These are phyloP conservation scores for Trichonephila clavipes DNA, from an alignment of 1,140 invertebrate genomes.

Conservation along the genomic window DNA sequence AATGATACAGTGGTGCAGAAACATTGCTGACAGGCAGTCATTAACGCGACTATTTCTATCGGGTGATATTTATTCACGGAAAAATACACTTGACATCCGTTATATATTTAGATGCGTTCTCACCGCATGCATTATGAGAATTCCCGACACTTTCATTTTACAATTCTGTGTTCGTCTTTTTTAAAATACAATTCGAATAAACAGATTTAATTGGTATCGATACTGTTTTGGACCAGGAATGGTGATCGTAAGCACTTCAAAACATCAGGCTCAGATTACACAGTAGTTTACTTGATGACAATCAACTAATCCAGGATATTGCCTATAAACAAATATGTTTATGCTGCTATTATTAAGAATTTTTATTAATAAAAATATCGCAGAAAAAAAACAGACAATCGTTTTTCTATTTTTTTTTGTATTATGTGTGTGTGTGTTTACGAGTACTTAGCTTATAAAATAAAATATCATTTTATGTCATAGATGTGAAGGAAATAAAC, in stretches of 20 bases:
- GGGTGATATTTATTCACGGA: conserved; percentile 8
- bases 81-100: conserved; percentile 21
- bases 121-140: background rate
- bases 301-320: too few relatives aligned
- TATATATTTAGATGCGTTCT: background rate
- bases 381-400: too few relatives aligned
- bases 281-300: background rate
- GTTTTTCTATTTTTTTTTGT: too few relatives aligned
- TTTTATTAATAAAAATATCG: too few relatives aligned
- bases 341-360: too few relatives aligned
- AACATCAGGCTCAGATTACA: background rate
- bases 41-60: conserved; percentile 11
- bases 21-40: background rate
- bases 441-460: too few relatives aligned
- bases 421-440: too few relatives aligned
- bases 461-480: too few relatives aligned
- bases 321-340: too few relatives aligned
- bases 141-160: background rate
- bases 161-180: background rate
- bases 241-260: background rate
- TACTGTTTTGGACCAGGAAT: background rate
- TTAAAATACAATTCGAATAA: background rate
- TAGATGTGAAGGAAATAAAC: too few relatives aligned
- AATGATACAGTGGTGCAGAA: conserved; percentile 12
- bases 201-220: background rate